Evolutionary conservation across 2,888 invertebrate genomes (phyloP), one percentile per base, ranked within the genome.

Genomic region (Troides oblongomaculatus): DNA sequence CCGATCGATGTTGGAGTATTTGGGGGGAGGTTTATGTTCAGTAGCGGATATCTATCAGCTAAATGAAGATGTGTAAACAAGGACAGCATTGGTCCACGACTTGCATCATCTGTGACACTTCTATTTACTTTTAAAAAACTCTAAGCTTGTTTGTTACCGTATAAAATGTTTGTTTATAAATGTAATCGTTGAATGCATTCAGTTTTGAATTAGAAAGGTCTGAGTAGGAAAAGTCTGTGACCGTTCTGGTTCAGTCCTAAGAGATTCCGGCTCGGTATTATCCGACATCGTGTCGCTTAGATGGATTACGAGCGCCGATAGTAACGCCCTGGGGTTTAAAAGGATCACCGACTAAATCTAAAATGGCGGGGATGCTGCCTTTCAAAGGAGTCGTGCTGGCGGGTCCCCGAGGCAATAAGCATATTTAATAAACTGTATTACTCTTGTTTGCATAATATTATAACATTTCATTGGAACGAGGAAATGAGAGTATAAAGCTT

Each of bases 191-290:
- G 23, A 57, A 57, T 57, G 23, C 3, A 23, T 57, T 61, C 30
- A 62, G 72, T 72, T 57, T 62, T 43, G 17, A 46, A 62, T 46
- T 46, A 39, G 62, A 62, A 62, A 62, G 23, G 23, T 17, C n/a
- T 46, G 21, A 23, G 39, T 21, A 6, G 2, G 23, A 23, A 23
- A 62, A 46, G 62, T 62, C 62, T n/a, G n/a, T 56, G 21, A 56
- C 30, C 64, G 21, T 36, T 36, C 56, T 18, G 30, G 14, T 43
- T 21, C 21, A 60, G 46, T 21, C 18, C 10, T 36, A 56, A 64
- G 36, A 56, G 64, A 56, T 12, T 39, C 46, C 23, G 21, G 14
- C 36, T 21, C 18, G n/a, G 64, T 56, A 46, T 50, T n/a, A 12
- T 64, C 36, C 56, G 36, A 56, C 64, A 21, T 56, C 53, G 12